Conservation (phyloP, 2,113 vertebrate genomes). For the Tachycineta bicolor region DNA sequence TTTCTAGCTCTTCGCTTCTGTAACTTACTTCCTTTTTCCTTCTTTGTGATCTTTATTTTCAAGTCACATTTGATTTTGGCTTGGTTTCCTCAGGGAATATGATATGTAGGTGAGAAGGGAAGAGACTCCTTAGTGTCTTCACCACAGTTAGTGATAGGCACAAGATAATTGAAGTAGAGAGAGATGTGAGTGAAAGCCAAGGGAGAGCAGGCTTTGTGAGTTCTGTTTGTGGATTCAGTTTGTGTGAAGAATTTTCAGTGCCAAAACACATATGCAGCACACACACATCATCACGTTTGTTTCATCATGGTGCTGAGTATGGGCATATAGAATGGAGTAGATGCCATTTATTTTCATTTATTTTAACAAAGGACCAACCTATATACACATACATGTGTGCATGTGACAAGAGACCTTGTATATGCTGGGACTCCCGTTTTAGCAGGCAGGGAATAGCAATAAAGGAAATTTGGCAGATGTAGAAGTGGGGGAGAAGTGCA, state of each 20-base stretch:
- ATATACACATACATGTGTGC: accelerated
- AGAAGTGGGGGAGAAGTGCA: neutral
- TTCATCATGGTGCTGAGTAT: neutral
- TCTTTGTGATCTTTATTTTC: neutral
- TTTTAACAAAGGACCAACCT: neutral
- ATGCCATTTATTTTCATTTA: neutral
- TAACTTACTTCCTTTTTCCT: neutral
- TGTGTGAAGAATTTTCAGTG: neutral
- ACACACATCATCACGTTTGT: neutral
- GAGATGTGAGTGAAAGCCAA: neutral
- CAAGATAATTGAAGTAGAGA: neutral
- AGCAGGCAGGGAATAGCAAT: neutral
- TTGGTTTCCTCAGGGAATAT: neutral
- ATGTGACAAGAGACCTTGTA: neutral
- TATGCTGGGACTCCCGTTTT: neutral
- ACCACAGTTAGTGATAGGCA: neutral
- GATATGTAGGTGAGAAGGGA: neutral
- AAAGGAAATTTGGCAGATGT: neutral
- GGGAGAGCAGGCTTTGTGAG: neutral
- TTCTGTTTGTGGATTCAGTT: neutral
- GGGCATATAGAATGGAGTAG: neutral
- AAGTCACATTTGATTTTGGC: neutral
- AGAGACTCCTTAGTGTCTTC: neutral
- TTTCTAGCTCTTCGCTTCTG: neutral
- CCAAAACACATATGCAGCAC: accelerated